Percentiles rank a stretch among this genome's conserved stretches.
phyloP scores from a whole-genome alignment of 2,888 invertebrate genomes.

The Tridacna crocea region DNA sequence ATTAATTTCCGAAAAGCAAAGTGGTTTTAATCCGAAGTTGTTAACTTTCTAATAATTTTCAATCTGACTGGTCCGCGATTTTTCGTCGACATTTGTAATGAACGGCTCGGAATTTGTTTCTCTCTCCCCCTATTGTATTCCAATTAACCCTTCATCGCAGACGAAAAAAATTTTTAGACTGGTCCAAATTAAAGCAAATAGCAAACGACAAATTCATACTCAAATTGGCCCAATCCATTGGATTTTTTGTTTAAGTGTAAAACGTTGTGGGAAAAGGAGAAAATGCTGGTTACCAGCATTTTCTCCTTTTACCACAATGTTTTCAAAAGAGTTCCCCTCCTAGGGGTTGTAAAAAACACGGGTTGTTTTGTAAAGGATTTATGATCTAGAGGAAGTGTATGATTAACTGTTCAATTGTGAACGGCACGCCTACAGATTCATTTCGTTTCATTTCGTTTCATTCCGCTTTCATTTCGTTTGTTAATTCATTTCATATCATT shows the following conservation, averaged over 20 bases:
- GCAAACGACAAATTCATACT: not conserved
- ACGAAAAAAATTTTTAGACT: not conserved
- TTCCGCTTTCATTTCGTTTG: too few relatives aligned
- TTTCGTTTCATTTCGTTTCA: too few relatives aligned
- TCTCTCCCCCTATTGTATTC: not conserved
- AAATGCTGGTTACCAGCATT: not conserved
- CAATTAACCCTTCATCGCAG: not conserved
- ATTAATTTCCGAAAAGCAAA: slow-evolving; percentile 61
- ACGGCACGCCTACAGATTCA: too few relatives aligned
- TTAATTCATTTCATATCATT: too few relatives aligned
- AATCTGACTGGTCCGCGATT: slow-evolving; percentile 14
- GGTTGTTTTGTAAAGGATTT: not conserved
- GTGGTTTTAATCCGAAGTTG: slow-evolving; percentile 59
- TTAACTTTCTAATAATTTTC: slow-evolving; percentile 47
- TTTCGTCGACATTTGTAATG: slow-evolving; percentile 1
- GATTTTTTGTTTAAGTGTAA: not conserved
- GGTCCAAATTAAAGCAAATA: not conserved
- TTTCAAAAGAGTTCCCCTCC: not conserved
- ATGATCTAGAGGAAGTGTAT: too few relatives aligned
- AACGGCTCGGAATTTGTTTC: not conserved
- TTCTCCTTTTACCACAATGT: not conserved
- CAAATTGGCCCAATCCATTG: not conserved
- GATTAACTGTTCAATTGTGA: too few relatives aligned
- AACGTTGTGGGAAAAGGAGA: not conserved
- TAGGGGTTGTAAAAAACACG: too few relatives aligned